phyloP scores from a whole-genome alignment of 2,113 vertebrate species.

The Trinectes maculatus region DNA sequence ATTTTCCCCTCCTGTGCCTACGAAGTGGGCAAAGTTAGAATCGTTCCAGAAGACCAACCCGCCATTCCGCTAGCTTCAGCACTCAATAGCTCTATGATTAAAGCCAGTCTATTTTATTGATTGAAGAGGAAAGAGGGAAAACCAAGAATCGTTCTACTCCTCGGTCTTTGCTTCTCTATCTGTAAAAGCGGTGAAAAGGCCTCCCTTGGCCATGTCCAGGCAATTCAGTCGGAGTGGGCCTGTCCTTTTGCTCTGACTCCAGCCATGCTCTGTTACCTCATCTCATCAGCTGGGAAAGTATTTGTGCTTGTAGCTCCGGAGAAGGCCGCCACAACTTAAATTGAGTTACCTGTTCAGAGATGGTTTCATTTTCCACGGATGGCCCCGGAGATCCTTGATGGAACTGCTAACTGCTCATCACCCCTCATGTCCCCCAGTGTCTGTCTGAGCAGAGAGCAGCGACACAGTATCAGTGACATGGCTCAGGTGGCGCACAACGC shows the following conservation, averaged over 20 bases:
- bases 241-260: constrained; percentile 70
- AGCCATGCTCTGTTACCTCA: constrained; percentile 78
- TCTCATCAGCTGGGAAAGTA: constrained; percentile 79
- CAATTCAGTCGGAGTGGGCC: constrained; percentile 66
- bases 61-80: constrained; percentile 69
- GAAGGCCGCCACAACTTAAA: constrained; percentile 75
- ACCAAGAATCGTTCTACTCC: constrained; percentile 56
- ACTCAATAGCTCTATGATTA: constrained; percentile 75
- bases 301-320: constrained; percentile 73
- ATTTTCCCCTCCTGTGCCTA: constrained; percentile 43
- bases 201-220: constrained; percentile 72
- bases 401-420: constrained; percentile 78
- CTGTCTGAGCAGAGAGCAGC: constrained; percentile 47
- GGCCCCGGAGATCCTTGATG: constrained; percentile 76
- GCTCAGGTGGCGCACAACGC: constrained; percentile 57
- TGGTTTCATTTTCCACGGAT: constrained; percentile 78
- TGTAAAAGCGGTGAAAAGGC: constrained; percentile 61
- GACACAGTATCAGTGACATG: constrained; percentile 27
- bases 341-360: constrained; percentile 82
- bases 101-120: constrained; percentile 76
- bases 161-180: constrained; percentile 56
- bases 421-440: constrained; percentile 64
- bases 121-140: constrained; percentile 68
- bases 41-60: constrained; percentile 72
- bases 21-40: constrained; percentile 55